Evolutionary conservation across 1,140 invertebrate genomes (phyloP).

Genomic region (Brachionus sp.): DNA sequence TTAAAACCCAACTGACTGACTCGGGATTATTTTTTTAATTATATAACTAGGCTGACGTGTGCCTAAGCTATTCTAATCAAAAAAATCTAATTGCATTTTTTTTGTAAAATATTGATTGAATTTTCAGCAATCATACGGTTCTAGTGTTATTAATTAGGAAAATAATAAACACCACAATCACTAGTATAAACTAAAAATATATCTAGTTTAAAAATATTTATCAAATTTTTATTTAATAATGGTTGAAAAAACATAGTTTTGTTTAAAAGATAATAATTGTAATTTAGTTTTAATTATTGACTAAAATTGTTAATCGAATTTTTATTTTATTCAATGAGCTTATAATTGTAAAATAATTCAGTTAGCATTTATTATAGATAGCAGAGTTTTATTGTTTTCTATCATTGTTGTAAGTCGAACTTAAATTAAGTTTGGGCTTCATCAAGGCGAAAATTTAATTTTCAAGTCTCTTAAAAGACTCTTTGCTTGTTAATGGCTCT

Average conservation of each 20-base stretch:
- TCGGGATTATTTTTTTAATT: neutral
- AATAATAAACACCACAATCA: neutral
- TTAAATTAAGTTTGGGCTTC: neutral
- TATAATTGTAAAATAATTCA: neutral
- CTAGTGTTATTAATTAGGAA: neutral
- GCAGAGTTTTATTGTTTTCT: neutral
- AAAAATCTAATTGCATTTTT: neutral
- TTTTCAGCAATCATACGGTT: neutral
- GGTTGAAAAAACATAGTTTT: neutral
- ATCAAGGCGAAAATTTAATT: neutral
- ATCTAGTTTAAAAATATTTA: neutral
- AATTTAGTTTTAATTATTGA: neutral
- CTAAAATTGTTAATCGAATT: neutral
- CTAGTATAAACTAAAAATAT: neutral
- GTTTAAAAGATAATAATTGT: constrained; percentile 1
- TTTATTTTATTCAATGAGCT: neutral
- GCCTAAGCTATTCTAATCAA: neutral
- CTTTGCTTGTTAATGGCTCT: neutral
- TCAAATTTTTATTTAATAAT: constrained; percentile 14
- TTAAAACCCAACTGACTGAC: neutral
- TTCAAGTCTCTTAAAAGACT: neutral
- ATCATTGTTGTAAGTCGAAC: neutral
- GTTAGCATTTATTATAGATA: neutral
- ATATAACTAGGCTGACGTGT: neutral
- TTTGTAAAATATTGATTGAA: neutral